Base-by-base conservation (phyloP, 2,113 vertebrate genomes). In the Aix galericulata region DNA sequence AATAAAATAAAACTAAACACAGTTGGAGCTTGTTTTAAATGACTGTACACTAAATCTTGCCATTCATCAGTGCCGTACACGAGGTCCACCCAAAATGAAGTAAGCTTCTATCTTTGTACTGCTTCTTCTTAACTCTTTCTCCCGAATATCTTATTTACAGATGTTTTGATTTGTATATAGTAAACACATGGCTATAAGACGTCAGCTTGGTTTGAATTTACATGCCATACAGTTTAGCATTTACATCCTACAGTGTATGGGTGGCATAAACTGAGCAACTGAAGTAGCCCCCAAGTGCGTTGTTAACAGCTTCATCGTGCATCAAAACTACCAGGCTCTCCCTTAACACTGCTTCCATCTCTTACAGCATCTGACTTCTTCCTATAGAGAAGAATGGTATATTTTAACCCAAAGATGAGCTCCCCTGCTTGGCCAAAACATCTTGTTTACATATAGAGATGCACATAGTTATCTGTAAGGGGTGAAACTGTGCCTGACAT, bases 401-500 rank as follows among this genome's bases (percentile, higher is more conserved):
- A 20, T 89, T 86, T 75, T 71, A 90, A 53, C 96, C 91, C 95
- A 87, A 73, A 95, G 92, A 95, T 82, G 81, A 92, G 66, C 78
- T 97, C 50, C 38, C 59, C 66, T 93, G 89, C 94, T 96, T 96
- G 90, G 93, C 92, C 97, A 88, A 83, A 97, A 93, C 90, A 94
- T 87, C 89, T 92, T 95, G 90, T 97, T 96, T 97, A 93, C 96
- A 93, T 77, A 56, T 7, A 82, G 55, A 58, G 95, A 84, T 96
- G 94, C 74, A 97, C 82, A 38, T 96, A 97, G 95, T 97, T 94
- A 91, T 97, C 96, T 97, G 95, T 97, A 97, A 96, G 97, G 90
- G 95, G 86, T 96, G 97, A 97, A 98, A 93, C 96, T 97, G 96
- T 98, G 97, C 96, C 97, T 98, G 97, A 95, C 97, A 90, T 97